Base-by-base conservation (phyloP, 2,113 vertebrate genomes). In the Sinocyclocheilus grahami region DNA sequence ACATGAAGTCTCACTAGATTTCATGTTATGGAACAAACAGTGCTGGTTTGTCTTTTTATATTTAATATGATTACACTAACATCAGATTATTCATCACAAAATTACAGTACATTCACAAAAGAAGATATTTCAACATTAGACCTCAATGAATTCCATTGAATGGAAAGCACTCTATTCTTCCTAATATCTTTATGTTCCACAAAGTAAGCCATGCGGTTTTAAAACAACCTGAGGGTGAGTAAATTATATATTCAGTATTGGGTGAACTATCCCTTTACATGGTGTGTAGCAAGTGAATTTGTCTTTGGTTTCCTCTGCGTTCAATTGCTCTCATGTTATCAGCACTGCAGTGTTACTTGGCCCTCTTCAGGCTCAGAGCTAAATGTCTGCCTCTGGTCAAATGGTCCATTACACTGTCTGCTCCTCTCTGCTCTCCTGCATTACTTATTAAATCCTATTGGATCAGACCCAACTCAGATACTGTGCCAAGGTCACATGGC, bases 351-450 rank as follows among this genome's bases (percentile, higher is more conserved):
- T 69, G 53, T 78, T 72, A 30, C 46, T 63, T n/a, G 46, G 37
- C 62, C 39, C 63, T 30, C 72, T 33, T 83, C 74, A 65, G 84
- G 78, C 58, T 87, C 33, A 86, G 78, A 88, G 24, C 71, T 85
- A 85, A 88, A 78, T 83, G 85, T 75, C 83, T 69, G 85, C 87
- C 87, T 86, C 72, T 88, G 89, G 89, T 89, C 89, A 90, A 88
- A 90, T 85, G 87, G 82, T 82, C 87, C 85, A 88, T 90, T 90
- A 90, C 78, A 78, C 85, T 71, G 27, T 79, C 87, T 85, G 82
- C 84, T 83, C 77, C 86, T 88, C 39, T 86, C 77, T 53, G 76
- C 74, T 84, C 87, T 76, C 85, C 82, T 77, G 58, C 78, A 89
- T 88, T 86, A 88, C 81, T 85, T 85, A 85, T 82, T 85, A 78